phyloP scores from a whole-genome alignment of 2,113 vertebrate species.

The Cynocephalus volans region DNA sequence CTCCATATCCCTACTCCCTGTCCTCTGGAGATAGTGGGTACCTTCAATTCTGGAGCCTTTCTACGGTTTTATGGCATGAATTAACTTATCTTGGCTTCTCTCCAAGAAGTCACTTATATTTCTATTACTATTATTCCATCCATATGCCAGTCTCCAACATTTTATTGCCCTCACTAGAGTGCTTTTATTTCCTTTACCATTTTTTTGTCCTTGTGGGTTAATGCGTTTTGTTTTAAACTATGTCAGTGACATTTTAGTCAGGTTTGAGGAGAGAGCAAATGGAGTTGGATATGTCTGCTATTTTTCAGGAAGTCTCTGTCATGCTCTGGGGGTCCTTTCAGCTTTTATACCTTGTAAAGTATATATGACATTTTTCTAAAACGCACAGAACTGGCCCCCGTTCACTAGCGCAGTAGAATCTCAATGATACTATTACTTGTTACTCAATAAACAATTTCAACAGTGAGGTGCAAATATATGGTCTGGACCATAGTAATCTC shows the following conservation, averaged over 20 bases:
- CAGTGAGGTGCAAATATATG: neutral
- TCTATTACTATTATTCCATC: slow-evolving; percentile 9
- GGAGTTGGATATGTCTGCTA: neutral
- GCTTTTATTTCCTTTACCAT: slow-evolving; percentile 58
- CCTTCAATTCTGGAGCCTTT: neutral
- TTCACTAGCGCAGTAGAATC: neutral
- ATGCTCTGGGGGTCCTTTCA: neutral
- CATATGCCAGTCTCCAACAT: neutral
- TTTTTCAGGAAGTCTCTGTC: slow-evolving; percentile 25
- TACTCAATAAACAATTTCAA: neutral
- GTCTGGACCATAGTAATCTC: neutral
- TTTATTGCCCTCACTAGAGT: slow-evolving; percentile 46
- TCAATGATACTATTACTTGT: neutral
- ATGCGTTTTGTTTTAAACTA: slow-evolving; percentile 3
- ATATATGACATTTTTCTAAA: neutral
- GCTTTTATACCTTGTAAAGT: neutral
- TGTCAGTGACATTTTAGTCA: neutral
- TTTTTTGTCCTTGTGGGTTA: slow-evolving; percentile 59
- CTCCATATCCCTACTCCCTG: neutral
- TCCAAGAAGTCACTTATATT: slow-evolving; percentile 66
- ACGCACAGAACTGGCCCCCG: neutral
- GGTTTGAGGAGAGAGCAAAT: neutral
- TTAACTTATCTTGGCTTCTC: neutral
- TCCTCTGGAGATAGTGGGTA: neutral
- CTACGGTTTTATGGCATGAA: slow-evolving; percentile 27